Conservation (phyloP, 2,888 invertebrate species). For the Eremobia ochroleuca region DNA sequence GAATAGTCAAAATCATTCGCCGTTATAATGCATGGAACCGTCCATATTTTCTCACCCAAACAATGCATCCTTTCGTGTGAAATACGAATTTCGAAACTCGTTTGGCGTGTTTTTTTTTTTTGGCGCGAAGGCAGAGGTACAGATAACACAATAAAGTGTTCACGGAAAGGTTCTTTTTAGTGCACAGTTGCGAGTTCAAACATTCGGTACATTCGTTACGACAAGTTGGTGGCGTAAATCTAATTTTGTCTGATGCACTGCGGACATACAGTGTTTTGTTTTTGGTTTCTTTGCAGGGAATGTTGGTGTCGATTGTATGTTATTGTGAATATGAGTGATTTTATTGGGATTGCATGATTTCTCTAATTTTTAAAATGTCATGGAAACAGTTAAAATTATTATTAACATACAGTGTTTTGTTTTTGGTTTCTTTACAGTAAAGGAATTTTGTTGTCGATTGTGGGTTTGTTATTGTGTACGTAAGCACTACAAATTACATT, state of each 20-base stretch:
- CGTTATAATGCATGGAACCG: conserved; percentile 35
- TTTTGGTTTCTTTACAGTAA: no score
- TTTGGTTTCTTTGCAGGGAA: conserved; percentile 33
- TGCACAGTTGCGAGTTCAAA: conserved; percentile 67
- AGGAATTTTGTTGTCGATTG: no score
- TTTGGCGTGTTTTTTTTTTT: conserved; percentile 59
- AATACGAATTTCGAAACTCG: conserved; percentile 61
- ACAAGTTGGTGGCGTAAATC: conserved; percentile 72
- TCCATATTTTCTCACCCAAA: conserved; percentile 57
- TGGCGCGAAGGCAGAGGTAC: conserved; percentile 61
- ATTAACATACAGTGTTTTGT: no score
- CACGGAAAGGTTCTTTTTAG: conserved; percentile 66
- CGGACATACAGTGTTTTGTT: conserved; percentile 54
- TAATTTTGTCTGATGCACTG: conserved; percentile 70
- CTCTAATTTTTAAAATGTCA: not conserved
- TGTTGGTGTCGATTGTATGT: conserved; percentile 18
- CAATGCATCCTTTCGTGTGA: conserved; percentile 60
- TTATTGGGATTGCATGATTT: not conserved
- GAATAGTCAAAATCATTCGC: conserved; percentile 8
- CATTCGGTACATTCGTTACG: conserved; percentile 76
- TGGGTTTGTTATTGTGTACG: no score
- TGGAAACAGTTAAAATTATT: no score
- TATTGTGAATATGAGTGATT: not conserved
- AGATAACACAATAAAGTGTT: conserved; percentile 74
- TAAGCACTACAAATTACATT: no score